These are phyloP conservation scores for Catharus bicknelli DNA, from an alignment of 2,113 vertebrate species.

Conservation along the genomic window DNA sequence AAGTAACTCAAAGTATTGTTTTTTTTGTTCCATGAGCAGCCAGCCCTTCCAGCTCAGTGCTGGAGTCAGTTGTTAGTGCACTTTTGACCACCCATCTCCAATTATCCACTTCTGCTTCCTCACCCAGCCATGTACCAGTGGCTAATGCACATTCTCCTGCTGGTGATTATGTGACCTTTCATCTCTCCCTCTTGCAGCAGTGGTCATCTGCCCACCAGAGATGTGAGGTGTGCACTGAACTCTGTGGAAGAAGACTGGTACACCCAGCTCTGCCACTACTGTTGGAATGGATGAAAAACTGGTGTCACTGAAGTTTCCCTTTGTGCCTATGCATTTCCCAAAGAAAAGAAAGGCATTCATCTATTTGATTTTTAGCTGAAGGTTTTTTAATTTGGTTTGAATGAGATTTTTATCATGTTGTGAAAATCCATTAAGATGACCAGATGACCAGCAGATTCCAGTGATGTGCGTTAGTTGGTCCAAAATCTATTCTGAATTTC, in stretches of 20 bases:
- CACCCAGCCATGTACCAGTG: accelerated
- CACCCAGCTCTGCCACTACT: not conserved
- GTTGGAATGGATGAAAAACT: not conserved
- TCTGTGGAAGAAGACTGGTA: not conserved
- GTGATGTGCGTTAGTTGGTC: not conserved
- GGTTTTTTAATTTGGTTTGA: not conserved
- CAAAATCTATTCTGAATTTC: not conserved
- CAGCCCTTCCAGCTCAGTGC: not conserved
- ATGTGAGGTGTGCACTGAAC: not conserved
- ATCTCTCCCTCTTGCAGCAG: not conserved
- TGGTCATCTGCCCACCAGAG: not conserved
- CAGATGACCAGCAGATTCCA: not conserved
- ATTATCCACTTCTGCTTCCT: not conserved
- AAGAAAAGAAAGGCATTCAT: not conserved
- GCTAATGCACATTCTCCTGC: not conserved
- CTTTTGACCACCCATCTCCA: not conserved
- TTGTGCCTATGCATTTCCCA: not conserved
- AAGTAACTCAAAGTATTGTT: not conserved
- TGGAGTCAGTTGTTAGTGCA: not conserved
- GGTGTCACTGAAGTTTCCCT: not conserved
- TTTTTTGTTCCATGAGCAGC: not conserved
- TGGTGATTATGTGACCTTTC: not conserved
- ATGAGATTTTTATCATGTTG: not conserved
- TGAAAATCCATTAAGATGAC: not conserved
- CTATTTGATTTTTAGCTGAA: not conserved